Conservation (phyloP, 2,113 vertebrate species). For the Paraplagusia blochii region DNA sequence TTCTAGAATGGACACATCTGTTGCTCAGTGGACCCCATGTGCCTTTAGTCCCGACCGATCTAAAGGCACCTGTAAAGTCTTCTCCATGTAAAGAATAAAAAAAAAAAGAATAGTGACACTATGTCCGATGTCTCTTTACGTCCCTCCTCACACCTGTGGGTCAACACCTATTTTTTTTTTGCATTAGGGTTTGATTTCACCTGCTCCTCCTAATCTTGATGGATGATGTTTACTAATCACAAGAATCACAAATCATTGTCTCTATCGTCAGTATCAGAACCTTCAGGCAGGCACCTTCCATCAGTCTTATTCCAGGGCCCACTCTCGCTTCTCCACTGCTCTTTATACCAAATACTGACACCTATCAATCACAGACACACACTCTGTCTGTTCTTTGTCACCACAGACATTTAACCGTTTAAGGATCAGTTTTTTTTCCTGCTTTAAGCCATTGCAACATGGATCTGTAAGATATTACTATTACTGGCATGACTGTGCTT, state of each 20-base stretch:
- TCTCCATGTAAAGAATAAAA: conserved; percentile 62
- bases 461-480: conserved; percentile 75
- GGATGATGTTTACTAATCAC: conserved; percentile 25
- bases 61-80: conserved; percentile 74
- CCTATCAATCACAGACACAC: conserved; percentile 62
- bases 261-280: conserved; percentile 21
- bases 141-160: conserved; percentile 46
- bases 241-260: conserved; percentile 18
- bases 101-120: conserved; percentile 36
- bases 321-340: conserved; percentile 53
- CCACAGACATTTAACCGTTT: conserved; percentile 45
- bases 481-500: conserved; percentile 81
- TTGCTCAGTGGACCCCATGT: conserved; percentile 98
- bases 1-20: conserved; percentile 94
- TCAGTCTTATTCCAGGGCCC: conserved; percentile 38
- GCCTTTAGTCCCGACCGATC: conserved; percentile 90
- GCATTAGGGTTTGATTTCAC: conserved; percentile 32
- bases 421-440: conserved; percentile 46
- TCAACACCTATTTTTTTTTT: conserved; percentile 44
- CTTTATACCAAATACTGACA: conserved; percentile 79
- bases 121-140: conserved; percentile 47
- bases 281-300: conserved; percentile 51
- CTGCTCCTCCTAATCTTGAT: conserved; percentile 32
- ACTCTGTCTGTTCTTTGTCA: conserved; percentile 53
- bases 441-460: conserved; percentile 62